phyloP scores from a whole-genome alignment of 2,113 vertebrate genomes.

The Heliornis fulica region DNA sequence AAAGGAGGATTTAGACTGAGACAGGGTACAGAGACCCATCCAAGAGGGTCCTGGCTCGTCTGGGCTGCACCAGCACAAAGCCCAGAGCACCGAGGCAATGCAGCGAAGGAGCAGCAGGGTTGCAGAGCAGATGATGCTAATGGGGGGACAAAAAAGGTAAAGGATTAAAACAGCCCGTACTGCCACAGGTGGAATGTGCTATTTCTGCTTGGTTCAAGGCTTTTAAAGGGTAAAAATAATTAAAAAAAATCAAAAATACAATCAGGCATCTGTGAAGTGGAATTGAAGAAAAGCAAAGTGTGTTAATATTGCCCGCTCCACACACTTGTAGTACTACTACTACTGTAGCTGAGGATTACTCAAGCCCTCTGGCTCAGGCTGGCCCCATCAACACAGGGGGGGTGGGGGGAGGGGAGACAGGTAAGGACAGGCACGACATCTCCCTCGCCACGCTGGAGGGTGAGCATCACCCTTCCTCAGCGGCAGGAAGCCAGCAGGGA shows the following conservation, averaged over 20 bases:
- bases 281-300: background rate
- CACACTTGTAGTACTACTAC: no score
- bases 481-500: background rate
- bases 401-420: no score
- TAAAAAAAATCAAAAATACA: no score
- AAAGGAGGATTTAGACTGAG: background rate
- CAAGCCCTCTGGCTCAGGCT: background rate
- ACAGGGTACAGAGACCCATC: background rate
- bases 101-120: background rate
- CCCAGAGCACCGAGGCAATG: accelerated
- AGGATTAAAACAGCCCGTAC: no score
- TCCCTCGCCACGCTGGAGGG: accelerated
- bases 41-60: background rate
- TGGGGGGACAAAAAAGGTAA: no score
- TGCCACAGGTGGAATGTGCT: accelerated
- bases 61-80: background rate
- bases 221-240: no score
- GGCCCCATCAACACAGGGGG: no score
- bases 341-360: background rate
- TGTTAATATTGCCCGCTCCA: accelerated
- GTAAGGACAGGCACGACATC: background rate
- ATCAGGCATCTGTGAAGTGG: background rate
- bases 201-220: background rate
- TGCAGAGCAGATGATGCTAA: background rate
- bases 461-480: background rate